Conservation (phyloP, 2,888 invertebrate genomes). For the Nemapogon koenigi region DNA sequence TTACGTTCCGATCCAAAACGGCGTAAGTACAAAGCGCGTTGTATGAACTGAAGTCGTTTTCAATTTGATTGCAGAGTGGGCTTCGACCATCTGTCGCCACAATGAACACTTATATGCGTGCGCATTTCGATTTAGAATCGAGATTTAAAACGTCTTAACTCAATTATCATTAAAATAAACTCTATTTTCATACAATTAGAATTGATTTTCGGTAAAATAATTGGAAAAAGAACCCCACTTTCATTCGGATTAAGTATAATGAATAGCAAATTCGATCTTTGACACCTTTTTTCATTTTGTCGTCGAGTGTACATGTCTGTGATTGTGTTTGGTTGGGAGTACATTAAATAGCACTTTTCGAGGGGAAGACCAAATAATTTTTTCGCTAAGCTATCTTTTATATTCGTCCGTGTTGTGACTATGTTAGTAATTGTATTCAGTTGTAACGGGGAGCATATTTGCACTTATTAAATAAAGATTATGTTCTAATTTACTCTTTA, state of each 20-base stretch:
- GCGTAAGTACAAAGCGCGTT: constrained; percentile 1
- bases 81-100: constrained; percentile 56
- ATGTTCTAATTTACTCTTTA: no score
- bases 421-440: no score
- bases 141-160: constrained; percentile 1
- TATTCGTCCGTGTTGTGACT: no score
- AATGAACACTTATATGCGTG: constrained; percentile 55
- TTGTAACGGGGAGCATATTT: no score
- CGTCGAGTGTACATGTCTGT: constrained; percentile 47
- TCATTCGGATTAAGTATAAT: constrained; percentile 60
- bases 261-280: constrained; percentile 66
- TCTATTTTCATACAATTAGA: neutral
- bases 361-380: no score
- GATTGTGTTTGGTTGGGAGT: constrained; percentile 32
- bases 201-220: constrained; percentile 11
- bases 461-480: no score
- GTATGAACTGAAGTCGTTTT: neutral
- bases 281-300: constrained; percentile 64
- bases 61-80: constrained; percentile 13
- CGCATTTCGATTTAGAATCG: constrained; percentile 31
- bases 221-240: constrained; percentile 34
- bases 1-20: constrained; percentile 10
- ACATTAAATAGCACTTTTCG: constrained; percentile 28
- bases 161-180: neutral
- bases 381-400: no score